Conservation (phyloP, 2,888 invertebrate genomes). For the Stenodera caucasica region DNA sequence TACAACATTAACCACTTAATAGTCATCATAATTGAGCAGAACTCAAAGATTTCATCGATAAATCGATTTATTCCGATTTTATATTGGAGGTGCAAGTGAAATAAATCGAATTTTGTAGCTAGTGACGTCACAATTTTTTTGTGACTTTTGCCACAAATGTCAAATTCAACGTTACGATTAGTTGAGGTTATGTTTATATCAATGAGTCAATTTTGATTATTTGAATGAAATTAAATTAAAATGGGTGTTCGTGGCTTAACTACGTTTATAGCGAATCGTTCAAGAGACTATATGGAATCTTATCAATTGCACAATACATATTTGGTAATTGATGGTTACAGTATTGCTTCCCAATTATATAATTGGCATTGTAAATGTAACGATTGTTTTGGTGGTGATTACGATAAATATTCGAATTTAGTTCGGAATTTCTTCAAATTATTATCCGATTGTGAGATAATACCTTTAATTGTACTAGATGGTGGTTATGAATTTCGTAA, state of each 20-base stretch:
- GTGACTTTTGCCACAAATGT: conserved; percentile 5
- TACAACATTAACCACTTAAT: background rate
- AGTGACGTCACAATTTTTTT: background rate
- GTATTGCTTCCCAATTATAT: conserved; percentile 72
- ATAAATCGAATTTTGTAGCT: background rate
- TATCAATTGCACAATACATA: conserved; percentile 68
- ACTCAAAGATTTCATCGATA: too few species aligned
- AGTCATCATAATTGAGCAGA: too few species aligned
- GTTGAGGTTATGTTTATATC: conserved; percentile 8
- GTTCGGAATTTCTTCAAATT: conserved; percentile 70
- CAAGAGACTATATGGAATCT: conserved; percentile 65
- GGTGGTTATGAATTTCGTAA: conserved; percentile 62
- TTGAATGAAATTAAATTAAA: conserved; percentile 23
- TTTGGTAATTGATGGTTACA: conserved; percentile 80
- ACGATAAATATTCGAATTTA: conserved; percentile 71
- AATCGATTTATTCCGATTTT: background rate
- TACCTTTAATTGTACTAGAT: conserved; percentile 76
- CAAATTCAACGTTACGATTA: background rate
- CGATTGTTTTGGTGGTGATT: conserved; percentile 84
- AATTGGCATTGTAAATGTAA: conserved; percentile 62
- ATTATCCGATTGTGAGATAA: conserved; percentile 70
- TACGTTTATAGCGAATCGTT: conserved; percentile 71
- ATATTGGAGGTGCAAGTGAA: background rate
- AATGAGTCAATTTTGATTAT: background rate
- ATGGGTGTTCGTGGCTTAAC: conserved; percentile 90